Conservation (phyloP, 2,888 invertebrate species). For the Diploptera punctata region DNA sequence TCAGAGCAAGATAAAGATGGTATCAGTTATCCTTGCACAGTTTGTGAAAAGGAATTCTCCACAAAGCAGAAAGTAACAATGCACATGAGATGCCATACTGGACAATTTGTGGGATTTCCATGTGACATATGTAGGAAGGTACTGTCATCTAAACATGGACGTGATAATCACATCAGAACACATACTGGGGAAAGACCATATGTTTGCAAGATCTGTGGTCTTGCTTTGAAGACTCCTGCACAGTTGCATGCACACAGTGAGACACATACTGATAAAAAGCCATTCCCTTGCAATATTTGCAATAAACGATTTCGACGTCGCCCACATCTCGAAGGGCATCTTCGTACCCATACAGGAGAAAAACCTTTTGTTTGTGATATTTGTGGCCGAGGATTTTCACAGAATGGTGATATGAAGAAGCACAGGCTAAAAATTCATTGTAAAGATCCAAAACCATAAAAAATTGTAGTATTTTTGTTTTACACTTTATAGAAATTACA, state of each 20-base stretch:
- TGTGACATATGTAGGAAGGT: conserved; percentile 32
- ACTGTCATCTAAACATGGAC: conserved; percentile 24
- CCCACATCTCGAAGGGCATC: conserved; percentile 32
- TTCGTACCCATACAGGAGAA: conserved; percentile 38
- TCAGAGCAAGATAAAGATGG: conserved; percentile 2
- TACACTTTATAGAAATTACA: too few relatives aligned
- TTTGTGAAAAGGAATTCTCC: conserved; percentile 32
- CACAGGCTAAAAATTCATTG: conserved; percentile 35
- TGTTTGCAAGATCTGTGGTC: conserved; percentile 33
- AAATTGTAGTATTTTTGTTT: conserved; percentile 2
- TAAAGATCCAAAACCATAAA: neutral
- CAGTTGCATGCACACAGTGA: conserved; percentile 35
- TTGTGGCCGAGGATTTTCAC: conserved; percentile 34
- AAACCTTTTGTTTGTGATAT: conserved; percentile 31
- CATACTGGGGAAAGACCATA: conserved; percentile 36
- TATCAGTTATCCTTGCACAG: conserved; percentile 24
- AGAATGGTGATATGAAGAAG: conserved; percentile 36
- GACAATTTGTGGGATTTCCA: conserved; percentile 27
- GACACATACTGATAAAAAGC: conserved; percentile 35
- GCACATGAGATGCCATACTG: conserved; percentile 34
- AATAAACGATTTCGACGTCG: conserved; percentile 33
- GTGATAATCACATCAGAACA: conserved; percentile 33
- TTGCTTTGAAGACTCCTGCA: conserved; percentile 31
- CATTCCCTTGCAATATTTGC: conserved; percentile 32
- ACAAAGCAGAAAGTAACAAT: conserved; percentile 23